Conservation (phyloP, 2,797 vertebrate genomes). For the Discoglossus pictus region DNA sequence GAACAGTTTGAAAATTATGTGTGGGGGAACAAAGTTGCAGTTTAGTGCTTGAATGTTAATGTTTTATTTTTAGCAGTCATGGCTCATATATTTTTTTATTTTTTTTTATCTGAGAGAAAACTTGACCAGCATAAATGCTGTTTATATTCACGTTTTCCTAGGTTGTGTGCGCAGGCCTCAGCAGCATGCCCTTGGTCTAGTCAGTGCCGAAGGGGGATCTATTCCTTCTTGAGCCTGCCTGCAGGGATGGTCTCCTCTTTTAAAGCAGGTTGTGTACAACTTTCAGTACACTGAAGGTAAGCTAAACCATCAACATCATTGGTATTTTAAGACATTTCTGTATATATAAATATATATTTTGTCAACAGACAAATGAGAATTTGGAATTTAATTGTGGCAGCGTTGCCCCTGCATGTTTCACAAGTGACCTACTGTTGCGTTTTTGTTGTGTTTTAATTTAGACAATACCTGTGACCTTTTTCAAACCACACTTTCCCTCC, state of each 20-base stretch:
- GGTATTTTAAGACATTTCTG: slow-evolving; percentile 72
- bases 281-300: slow-evolving; percentile 94
- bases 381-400: slow-evolving; percentile 70
- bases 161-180: slow-evolving; percentile 86
- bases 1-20: slow-evolving; percentile 62
- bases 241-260: slow-evolving; percentile 88
- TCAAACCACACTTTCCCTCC: slow-evolving; percentile 69
- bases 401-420: slow-evolving; percentile 78
- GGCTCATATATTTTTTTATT: slow-evolving; percentile 64
- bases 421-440: slow-evolving; percentile 58
- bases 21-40: slow-evolving; percentile 54
- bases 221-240: slow-evolving; percentile 87
- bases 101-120: slow-evolving; percentile 72
- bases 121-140: slow-evolving; percentile 88
- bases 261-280: slow-evolving; percentile 90
- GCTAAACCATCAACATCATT: slow-evolving; percentile 83
- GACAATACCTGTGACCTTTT: slow-evolving; percentile 68
- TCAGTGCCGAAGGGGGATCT: slow-evolving; percentile 86
- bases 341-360: slow-evolving; percentile 57
- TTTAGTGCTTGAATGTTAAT: slow-evolving; percentile 73
- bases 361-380: slow-evolving; percentile 69
- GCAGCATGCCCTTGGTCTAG: slow-evolving; percentile 87
- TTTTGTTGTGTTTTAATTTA: slow-evolving; percentile 70
- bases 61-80: slow-evolving; percentile 78
- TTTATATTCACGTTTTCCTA: slow-evolving; percentile 91